Evolutionary conservation across 2,113 vertebrate species (phyloP).

Genomic region (Nycticryphes semicollaris): DNA sequence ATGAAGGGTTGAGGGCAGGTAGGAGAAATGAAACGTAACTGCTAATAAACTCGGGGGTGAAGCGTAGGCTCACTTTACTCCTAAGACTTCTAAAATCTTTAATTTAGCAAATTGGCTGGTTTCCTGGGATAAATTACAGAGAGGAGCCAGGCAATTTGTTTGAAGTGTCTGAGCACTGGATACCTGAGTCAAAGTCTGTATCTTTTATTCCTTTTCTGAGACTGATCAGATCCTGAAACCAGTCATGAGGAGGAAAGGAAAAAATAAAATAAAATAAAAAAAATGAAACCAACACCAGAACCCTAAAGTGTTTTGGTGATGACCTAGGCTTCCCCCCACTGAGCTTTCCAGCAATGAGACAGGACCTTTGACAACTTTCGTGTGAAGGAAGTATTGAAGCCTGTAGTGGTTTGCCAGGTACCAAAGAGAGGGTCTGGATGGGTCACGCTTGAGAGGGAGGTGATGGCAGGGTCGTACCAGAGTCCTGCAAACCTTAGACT

Average conservation of each 20-base stretch:
- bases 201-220: not conserved
- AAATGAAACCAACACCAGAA: not conserved
- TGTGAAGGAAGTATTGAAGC: not conserved
- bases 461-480: not conserved
- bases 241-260: not conserved
- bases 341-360: not conserved
- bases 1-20: not conserved
- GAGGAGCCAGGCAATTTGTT: not conserved
- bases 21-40: not conserved
- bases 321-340: not conserved
- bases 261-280: not conserved
- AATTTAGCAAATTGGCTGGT: not conserved
- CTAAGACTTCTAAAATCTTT: not conserved
- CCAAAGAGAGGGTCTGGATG: rapidly evolving
- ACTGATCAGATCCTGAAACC: not conserved
- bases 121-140: not conserved
- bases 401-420: not conserved
- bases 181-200: not conserved
- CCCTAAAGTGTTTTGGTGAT: not conserved
- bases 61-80: not conserved
- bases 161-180: not conserved
- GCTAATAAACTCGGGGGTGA: not conserved
- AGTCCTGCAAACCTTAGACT: no score
- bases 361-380: not conserved
- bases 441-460: not conserved